Evolutionary conservation across 1,140 invertebrate species (phyloP).

Genomic region (Lethocerus indicus): DNA sequence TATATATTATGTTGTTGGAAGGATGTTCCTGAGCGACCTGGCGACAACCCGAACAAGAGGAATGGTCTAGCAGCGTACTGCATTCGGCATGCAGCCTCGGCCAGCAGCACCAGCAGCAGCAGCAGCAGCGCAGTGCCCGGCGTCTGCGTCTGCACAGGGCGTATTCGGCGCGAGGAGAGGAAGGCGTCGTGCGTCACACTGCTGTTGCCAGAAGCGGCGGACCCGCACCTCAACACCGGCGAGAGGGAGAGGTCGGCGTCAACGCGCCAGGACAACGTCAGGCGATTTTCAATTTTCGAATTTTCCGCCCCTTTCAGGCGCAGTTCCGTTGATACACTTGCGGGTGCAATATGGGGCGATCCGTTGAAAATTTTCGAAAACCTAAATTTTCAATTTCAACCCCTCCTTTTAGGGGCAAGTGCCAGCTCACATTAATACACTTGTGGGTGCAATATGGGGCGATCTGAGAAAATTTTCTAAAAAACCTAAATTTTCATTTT

Average conservation of each 20-base stretch:
- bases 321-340: neutral
- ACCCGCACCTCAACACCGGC: constrained; percentile 29
- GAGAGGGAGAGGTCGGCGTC: constrained; percentile 39
- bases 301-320: constrained; percentile 19
- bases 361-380: neutral
- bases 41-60: constrained; percentile 51
- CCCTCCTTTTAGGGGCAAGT: neutral
- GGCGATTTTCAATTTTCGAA: constrained; percentile 3
- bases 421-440: too few relatives aligned
- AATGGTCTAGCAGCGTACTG: constrained; percentile 41
- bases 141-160: constrained; percentile 7
- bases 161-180: constrained; percentile 7
- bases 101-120: too few relatives aligned
- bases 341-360: neutral
- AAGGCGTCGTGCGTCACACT: constrained; percentile 40
- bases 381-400: neutral
- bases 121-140: too few relatives aligned
- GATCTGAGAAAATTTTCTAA: too few relatives aligned
- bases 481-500: too few relatives aligned
- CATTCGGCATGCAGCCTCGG: constrained; percentile 42
- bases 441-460: too few relatives aligned
- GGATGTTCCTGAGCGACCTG: constrained; percentile 47
- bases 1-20: constrained; percentile 6
- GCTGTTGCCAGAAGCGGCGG: constrained; percentile 43
- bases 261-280: constrained; percentile 38